These are phyloP conservation scores for Hypercompe scribonia DNA, from an alignment of 2,888 invertebrate genomes.

Conservation along the genomic window DNA sequence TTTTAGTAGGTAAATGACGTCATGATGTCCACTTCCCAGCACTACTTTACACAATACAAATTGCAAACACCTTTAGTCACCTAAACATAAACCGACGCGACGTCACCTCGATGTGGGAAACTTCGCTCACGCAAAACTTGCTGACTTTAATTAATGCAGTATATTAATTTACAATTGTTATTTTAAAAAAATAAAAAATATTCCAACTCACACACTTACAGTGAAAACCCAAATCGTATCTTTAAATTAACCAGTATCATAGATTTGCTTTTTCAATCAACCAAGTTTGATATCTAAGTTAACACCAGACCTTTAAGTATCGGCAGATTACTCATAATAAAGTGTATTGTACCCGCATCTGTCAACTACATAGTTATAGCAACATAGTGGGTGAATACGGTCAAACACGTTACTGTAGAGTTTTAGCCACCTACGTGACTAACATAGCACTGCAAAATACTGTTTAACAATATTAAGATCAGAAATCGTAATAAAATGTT, in stretches of 20 bases:
- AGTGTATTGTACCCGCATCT: not conserved
- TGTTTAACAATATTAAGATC: not conserved
- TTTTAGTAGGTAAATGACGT: not conserved
- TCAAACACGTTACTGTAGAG: not conserved
- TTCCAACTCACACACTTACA: not conserved
- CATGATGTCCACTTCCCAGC: not conserved
- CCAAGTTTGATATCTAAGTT: conserved; percentile 3
- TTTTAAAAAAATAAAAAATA: not conserved
- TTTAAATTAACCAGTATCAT: conserved; percentile 20
- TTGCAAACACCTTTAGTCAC: not conserved
- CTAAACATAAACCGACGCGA: not conserved
- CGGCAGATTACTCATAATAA: not conserved
- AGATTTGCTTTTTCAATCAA: conserved; percentile 21
- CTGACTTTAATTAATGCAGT: not conserved
- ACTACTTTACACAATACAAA: not conserved
- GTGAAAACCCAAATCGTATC: not conserved
- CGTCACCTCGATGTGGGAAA: not conserved
- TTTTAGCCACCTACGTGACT: not conserved
- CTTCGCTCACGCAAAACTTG: not conserved
- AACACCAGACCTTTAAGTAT: not conserved
- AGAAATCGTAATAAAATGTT: not conserved
- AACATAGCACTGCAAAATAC: not conserved
- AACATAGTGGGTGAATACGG: not conserved
- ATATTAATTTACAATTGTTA: not conserved
- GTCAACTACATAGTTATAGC: not conserved